A percentile compares a stretch with the other conserved stretches of the same genome.
These are phyloP conservation scores for Epinephelus fuscoguttatus DNA, from an alignment of 2,113 vertebrate species.

Conservation along the genomic window DNA sequence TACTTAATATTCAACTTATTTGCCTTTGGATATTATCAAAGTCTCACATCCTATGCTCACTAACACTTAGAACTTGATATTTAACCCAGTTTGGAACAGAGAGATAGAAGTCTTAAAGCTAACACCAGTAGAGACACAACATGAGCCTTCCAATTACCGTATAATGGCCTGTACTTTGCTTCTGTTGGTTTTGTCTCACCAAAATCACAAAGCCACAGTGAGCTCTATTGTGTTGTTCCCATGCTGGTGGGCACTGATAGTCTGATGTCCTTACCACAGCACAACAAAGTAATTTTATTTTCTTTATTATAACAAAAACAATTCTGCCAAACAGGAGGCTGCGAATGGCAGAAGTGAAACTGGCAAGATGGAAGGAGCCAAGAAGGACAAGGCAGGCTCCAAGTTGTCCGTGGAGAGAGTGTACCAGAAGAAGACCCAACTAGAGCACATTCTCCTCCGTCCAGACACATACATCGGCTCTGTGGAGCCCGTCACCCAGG, in stretches of 20 bases:
- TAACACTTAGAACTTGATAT: too few species aligned
- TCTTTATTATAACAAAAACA: constrained; percentile 83
- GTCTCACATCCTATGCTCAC: neutral
- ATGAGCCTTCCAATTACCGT: neutral
- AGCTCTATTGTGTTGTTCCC: neutral
- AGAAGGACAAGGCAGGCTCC: constrained; percentile 88
- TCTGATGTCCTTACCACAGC: neutral
- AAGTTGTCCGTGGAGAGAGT: constrained; percentile 98
- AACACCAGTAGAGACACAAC: neutral
- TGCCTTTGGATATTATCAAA: neutral
- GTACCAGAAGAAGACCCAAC: constrained; percentile 99
- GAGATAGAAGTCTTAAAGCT: neutral
- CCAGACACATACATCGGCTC: constrained; percentile 98
- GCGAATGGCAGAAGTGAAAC: constrained; percentile 85
- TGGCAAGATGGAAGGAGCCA: constrained; percentile 79
- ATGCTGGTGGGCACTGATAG: neutral
- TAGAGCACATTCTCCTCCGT: constrained; percentile 98
- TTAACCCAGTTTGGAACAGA: neutral
- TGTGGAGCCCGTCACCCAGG: constrained; percentile 96
- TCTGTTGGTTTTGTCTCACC: neutral
- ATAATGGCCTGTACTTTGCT: neutral
- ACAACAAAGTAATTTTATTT: neutral
- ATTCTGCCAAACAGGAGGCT: constrained; percentile 91
- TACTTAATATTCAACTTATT: neutral
- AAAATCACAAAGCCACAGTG: neutral